These are phyloP conservation scores for Macrotus californicus DNA, from an alignment of 2,113 vertebrate genomes.

Conservation along the genomic window DNA sequence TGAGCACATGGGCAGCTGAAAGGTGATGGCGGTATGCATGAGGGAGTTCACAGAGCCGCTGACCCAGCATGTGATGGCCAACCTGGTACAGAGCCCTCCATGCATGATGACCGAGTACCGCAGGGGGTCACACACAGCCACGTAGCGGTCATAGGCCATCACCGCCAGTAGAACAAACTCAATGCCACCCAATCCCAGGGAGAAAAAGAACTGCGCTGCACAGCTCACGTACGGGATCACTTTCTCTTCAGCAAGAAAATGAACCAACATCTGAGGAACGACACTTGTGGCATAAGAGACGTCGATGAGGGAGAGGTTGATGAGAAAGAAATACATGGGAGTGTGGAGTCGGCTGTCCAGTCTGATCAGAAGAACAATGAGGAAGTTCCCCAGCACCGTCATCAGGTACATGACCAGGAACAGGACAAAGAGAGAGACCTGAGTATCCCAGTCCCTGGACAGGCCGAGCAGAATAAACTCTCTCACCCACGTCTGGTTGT, in stretches of 20 bases:
- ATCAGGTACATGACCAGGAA: constrained; percentile 30
- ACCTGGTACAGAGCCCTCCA: not conserved
- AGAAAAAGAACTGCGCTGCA: constrained; percentile 41
- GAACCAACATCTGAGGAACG: constrained; percentile 22
- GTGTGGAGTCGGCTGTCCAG: constrained; percentile 60
- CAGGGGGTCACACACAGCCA: constrained; percentile 28
- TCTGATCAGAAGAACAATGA: constrained; percentile 33
- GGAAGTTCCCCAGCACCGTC: constrained; percentile 47
- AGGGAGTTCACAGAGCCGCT: constrained; percentile 36
- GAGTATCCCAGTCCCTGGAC: not conserved
- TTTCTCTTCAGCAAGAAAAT: not conserved
- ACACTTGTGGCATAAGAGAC: constrained; percentile 51
- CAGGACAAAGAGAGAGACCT: constrained; percentile 13
- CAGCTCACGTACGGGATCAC: not conserved
- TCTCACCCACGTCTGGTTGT: constrained; percentile 20
- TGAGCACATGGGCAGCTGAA: constrained; percentile 27
- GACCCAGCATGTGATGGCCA: not conserved
- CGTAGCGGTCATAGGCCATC: constrained; percentile 40
- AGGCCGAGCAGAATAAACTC: constrained; percentile 54
- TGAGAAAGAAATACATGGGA: constrained; percentile 70
- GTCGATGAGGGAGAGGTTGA: constrained; percentile 63
- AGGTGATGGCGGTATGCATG: not conserved
- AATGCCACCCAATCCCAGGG: constrained; percentile 30
- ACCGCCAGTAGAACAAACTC: constrained; percentile 37
- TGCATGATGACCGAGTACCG: not conserved